phyloP scores from a whole-genome alignment of 2,113 vertebrate genomes.

The Otocyon megalotis region DNA sequence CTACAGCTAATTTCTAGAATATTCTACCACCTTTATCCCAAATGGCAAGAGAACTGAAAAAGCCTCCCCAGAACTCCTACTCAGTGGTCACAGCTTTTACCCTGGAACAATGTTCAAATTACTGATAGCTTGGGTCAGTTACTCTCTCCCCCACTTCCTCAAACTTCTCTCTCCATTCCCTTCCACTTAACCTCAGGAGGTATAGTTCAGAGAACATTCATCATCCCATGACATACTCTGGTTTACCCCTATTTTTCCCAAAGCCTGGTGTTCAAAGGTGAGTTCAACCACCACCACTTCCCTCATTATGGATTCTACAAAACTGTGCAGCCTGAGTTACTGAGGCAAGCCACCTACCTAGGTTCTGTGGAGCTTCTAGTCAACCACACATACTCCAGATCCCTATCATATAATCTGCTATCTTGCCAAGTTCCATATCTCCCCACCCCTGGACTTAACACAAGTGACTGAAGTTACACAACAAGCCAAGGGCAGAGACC shows the following conservation, averaged over 20 bases:
- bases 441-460: not conserved
- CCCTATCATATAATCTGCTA: not conserved
- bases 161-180: not conserved
- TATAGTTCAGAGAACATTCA: not conserved
- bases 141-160: not conserved
- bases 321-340: not conserved
- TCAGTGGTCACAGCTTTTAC: not conserved
- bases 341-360: not conserved
- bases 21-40: not conserved
- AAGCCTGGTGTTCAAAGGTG: not conserved
- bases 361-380: not conserved
- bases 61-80: not conserved
- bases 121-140: not conserved
- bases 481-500: conserved; percentile 1
- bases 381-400: not conserved
- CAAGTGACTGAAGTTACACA: not conserved
- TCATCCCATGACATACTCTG: not conserved
- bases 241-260: not conserved
- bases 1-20: not conserved
- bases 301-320: not conserved
- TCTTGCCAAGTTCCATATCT: not conserved
- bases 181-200: not conserved
- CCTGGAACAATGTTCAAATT: not conserved
- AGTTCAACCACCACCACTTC: not conserved
- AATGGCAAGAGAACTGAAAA: not conserved